A percentile compares a stretch with the other conserved stretches of the same genome.
phyloP scores from a whole-genome alignment of 2,888 invertebrate species.

The Bugulina stolonifera region DNA sequence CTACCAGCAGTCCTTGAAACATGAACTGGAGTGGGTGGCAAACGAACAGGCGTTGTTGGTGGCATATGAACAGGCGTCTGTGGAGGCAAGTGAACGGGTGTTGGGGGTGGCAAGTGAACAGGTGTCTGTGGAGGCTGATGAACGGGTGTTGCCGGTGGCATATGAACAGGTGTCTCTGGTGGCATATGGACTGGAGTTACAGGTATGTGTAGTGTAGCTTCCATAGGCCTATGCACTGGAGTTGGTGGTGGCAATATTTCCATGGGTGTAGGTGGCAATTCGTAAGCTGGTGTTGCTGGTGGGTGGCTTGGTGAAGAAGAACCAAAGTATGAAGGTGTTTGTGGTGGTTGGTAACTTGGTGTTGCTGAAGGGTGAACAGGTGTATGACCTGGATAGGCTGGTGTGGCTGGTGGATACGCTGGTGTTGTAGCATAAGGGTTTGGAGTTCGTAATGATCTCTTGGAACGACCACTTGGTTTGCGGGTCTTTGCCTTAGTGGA shows the following conservation, averaged over 20 bases:
- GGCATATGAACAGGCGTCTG: not conserved
- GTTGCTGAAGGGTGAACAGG: slow-evolving; percentile 5
- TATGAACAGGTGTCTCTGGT: not conserved
- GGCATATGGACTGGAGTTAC: not conserved
- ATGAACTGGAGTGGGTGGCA: not conserved
- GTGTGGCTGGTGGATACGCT: not conserved
- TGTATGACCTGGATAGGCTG: not conserved
- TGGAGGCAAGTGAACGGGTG: not conserved
- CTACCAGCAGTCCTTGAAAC: not conserved
- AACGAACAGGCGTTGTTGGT: slow-evolving; percentile 12
- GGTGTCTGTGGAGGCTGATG: not conserved
- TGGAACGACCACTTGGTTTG: not conserved
- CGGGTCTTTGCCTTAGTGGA: not conserved
- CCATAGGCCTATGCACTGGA: not conserved
- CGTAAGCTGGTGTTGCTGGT: not conserved
- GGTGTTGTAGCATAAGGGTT: slow-evolving; percentile 1
- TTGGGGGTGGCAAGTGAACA: not conserved
- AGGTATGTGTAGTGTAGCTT: too few species aligned
- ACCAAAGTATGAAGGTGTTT: not conserved
- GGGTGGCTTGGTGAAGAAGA: not conserved
- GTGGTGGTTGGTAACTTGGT: not conserved
- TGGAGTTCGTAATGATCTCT: not conserved
- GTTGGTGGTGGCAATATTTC: not conserved
- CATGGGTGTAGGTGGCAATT: not conserved
- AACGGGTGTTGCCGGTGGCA: not conserved